These are phyloP conservation scores for Nesogale talazaci DNA, from an alignment of 2,113 vertebrate genomes.

Conservation along the genomic window DNA sequence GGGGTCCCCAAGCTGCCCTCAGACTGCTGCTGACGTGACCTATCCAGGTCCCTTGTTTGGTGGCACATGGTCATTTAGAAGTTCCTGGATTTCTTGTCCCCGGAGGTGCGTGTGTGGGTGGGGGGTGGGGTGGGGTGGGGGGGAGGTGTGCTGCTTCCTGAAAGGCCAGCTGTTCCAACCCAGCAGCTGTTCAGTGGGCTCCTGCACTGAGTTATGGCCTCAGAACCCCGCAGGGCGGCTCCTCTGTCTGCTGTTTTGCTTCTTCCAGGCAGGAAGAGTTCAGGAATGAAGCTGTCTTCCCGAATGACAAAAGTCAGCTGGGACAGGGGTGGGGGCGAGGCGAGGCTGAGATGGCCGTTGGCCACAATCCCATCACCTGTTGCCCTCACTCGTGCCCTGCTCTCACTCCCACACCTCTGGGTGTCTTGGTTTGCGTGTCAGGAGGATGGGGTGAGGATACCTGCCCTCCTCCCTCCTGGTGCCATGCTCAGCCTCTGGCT, in stretches of 20 bases:
- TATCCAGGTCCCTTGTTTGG: neutral
- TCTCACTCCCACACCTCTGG: neutral
- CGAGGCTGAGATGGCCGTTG: neutral
- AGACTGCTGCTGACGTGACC: neutral
- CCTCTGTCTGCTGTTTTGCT: neutral
- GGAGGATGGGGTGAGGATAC: neutral
- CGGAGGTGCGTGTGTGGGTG: no score
- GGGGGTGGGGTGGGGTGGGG: no score
- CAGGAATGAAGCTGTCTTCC: neutral
- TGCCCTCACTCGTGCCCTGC: neutral
- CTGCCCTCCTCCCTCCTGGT: neutral
- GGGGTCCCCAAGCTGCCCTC: neutral
- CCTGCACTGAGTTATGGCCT: no score
- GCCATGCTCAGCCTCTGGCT: no score
- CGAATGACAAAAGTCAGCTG: rapidly evolving
- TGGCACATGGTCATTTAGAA: neutral
- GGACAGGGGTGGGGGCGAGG: no score
- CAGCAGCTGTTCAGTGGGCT: no score
- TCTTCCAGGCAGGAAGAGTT: neutral
- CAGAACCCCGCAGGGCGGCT: no score
- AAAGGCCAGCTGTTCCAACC: no score
- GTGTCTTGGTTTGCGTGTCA: neutral
- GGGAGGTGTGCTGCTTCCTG: no score
- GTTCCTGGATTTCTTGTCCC: neutral
- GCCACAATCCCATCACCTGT: rapidly evolving